A percentile compares a stretch with the other conserved stretches of the same genome.
Conservation (phyloP, 2,888 invertebrate species). For the Drosophila demipolita region DNA sequence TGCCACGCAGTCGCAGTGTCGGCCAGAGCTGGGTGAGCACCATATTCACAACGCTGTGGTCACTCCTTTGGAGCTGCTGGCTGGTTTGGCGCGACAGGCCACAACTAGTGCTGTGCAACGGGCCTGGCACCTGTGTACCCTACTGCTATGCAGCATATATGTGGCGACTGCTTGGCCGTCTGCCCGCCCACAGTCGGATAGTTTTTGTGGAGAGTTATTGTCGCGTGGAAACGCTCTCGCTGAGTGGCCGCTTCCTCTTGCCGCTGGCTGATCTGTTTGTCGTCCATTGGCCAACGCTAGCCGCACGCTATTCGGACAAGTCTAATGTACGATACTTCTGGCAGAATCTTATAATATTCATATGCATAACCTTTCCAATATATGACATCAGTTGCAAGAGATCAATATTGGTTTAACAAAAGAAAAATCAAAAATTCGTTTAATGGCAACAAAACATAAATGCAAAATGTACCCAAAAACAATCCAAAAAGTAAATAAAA, state of each 20-base stretch:
- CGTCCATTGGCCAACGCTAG: slow-evolving; percentile 96
- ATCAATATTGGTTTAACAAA: background rate
- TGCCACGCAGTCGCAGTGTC: slow-evolving; percentile 95
- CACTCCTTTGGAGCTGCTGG: slow-evolving; percentile 89
- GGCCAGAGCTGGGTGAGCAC: slow-evolving; percentile 93
- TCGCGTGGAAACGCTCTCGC: slow-evolving; percentile 94
- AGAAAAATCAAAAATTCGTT: background rate
- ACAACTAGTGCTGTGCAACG: slow-evolving; percentile 95
- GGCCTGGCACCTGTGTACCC: slow-evolving; percentile 98
- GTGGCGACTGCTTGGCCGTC: slow-evolving; percentile 89
- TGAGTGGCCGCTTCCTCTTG: slow-evolving; percentile 94
- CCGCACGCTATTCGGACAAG: slow-evolving; percentile 57
- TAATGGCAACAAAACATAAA: background rate
- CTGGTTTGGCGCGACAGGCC: slow-evolving; percentile 90
- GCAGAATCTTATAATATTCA: slow-evolving; percentile 88
- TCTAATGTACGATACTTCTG: slow-evolving; percentile 90
- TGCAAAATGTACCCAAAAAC: background rate
- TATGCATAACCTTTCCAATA: background rate
- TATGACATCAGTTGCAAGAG: background rate
- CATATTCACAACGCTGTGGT: slow-evolving; percentile 90
- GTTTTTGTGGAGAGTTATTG: slow-evolving; percentile 98
- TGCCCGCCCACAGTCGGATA: slow-evolving; percentile 88
- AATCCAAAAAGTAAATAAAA: background rate
- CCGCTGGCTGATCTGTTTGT: slow-evolving; percentile 93
- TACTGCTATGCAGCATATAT: slow-evolving; percentile 92